phyloP scores from a whole-genome alignment of 2,888 invertebrate species.

The Luperina testacea region DNA sequence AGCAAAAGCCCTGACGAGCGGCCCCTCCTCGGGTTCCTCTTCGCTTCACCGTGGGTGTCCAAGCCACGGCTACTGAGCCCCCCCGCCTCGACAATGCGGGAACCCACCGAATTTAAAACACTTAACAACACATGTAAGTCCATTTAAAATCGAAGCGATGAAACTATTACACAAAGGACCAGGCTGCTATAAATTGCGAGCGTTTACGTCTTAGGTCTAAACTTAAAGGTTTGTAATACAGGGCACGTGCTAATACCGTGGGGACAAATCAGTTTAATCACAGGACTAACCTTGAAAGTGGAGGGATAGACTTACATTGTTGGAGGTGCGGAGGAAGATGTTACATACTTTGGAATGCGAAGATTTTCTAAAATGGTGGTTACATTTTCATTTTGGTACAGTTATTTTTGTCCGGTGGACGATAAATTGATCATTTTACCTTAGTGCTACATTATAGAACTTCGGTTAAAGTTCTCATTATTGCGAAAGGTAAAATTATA shows the following conservation, averaged over 20 bases:
- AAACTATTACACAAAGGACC: constrained; percentile 3
- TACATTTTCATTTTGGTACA: not conserved
- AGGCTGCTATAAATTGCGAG: constrained; percentile 14
- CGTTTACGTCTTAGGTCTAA: not conserved
- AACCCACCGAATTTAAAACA: no score
- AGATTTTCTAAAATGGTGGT: not conserved
- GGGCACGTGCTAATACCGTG: constrained; percentile 19
- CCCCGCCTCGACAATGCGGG: no score
- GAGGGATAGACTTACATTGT: constrained; percentile 10
- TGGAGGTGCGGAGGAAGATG: not conserved
- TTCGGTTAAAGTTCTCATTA: not conserved
- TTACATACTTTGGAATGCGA: not conserved
- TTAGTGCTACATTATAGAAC: not conserved
- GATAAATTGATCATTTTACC: not conserved
- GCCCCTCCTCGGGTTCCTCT: no score
- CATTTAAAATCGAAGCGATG: not conserved
- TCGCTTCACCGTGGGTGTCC: no score
- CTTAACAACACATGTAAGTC: not conserved
- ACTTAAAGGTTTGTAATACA: constrained; percentile 23
- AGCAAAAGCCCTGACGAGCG: no score
- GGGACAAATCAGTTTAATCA: constrained; percentile 10
- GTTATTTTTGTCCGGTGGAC: not conserved
- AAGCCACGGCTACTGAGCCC: no score
- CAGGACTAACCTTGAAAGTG: constrained; percentile 3
- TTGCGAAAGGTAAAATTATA: not conserved